Evolutionary conservation across 2,797 vertebrate genomes (phyloP), one percentile per base, ranked within the genome.

Genomic region (Menidia menidia): DNA sequence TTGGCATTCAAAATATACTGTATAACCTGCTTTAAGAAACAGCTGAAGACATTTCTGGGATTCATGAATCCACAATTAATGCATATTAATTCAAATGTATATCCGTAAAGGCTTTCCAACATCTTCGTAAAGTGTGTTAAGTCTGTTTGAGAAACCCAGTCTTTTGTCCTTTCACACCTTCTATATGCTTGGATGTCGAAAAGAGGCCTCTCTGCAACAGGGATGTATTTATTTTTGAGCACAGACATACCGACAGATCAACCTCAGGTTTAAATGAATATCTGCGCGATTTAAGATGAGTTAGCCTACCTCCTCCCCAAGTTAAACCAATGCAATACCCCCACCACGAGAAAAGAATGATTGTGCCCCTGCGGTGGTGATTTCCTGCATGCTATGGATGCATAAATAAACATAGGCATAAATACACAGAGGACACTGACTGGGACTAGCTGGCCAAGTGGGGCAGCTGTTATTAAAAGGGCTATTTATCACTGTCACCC

Each of bases 391-490:
- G 91, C 92, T 93, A 92, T 92, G 89, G 92, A 93, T 94, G 93
- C 94, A 94, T 94, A 95, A 95, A 94, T 94, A 94, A 95, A 94
- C 93, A 94, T 94, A 92, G 93, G 91, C 92, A 93, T 94, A 94
- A 94, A 95, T 93, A 93, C 93, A 93, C 92, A 93, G 91, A 94
- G 94, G 93, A 94, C 93, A 92, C 88, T 92, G 91, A 91, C 93
- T 94, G 91, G 87, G 94, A 91, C 92, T 91, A 61, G 92, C 90
- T 88, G 92, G 91, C 93, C 93, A 93, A 95, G 93, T 94, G 94
- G 94, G 93, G 93, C 94, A 95, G 94, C 93, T 94, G 94, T 95
- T 95, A 95, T 95, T 95, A 95, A 95, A 94, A 94, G 93, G 92
- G 91, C 94, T 94, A 95, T 95, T 95, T 95, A 95, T 95, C 94